Evolutionary conservation across 2,113 vertebrate species (phyloP), one percentile per base, ranked within the genome.

Genomic region (Ondatra zibethicus): DNA sequence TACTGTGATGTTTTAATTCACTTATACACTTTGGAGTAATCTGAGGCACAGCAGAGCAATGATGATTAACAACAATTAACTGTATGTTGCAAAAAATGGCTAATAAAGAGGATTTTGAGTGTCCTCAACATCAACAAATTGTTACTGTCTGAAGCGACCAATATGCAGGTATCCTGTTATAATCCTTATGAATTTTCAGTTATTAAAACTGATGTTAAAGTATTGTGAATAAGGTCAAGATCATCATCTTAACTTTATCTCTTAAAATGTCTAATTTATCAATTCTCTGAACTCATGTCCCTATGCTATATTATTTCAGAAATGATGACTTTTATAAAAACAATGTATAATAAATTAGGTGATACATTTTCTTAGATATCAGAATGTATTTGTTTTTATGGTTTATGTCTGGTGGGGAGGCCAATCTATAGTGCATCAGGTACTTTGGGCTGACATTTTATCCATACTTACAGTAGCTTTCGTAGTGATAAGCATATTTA

Each of bases 271-370:
- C 89, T 85, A 78, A 72, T 45, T 77, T 47, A 68, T 70, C 89
- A 58, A 36, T 70, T 93, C 33, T 94, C 68, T 29, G 52, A 84
- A 91, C 58, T 87, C 47, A 63, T 91, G 39, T 72, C 33, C 10
- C 27, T 31, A 42, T 72, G 33, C 29, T n/a, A 39, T 73, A 77
- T 89, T 80, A 25, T 91, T 94, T 95, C 31, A 68, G 66, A 89
- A 88, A 73, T 93, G 39, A 82, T 92, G 39, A 39, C 12, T 95
- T 95, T 70, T 91, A 13, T 97, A 45, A 94, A 94, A 96, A 94
- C 73, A 73, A 65, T 12, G 9, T 3, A 7, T 78, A 93, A 73
- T 70, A 72, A 92, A 77, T 58, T 93, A 52, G 45, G 33, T 77
- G 25, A 7, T 75, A 13, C 16, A 50, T 55, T 76, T 96, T 58